A percentile compares a stretch with the other conserved stretches of the same genome.
Evolutionary conservation across 2,113 vertebrate species (phyloP).

Genomic region (Hyaena hyaena): DNA sequence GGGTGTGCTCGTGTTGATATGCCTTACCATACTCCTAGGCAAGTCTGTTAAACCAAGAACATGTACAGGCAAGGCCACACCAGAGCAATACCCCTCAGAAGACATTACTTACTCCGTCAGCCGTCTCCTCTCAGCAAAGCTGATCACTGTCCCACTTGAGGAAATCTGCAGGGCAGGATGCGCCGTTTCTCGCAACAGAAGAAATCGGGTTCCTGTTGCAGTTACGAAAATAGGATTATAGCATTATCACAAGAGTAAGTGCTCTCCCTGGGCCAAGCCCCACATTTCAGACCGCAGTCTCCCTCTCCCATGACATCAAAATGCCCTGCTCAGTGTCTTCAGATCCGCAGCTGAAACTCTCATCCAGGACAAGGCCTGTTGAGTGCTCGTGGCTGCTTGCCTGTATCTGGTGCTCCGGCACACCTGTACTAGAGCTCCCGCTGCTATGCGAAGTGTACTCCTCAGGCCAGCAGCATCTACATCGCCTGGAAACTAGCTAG

Average conservation of each 20-base stretch:
- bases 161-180: constrained; percentile 92
- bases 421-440: not conserved
- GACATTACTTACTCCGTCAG: constrained; percentile 87
- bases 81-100: not conserved
- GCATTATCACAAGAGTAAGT: not conserved
- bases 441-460: not conserved
- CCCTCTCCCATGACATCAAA: not conserved
- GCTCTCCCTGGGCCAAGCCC: not conserved
- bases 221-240: not conserved
- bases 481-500: not conserved
- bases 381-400: not conserved
- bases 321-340: not conserved
- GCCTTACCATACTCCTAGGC: not conserved
- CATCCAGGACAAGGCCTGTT: not conserved
- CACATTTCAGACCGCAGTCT: not conserved
- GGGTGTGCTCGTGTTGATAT: too few species aligned
- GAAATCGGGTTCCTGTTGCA: constrained; percentile 93
- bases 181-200: constrained; percentile 90
- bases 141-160: constrained; percentile 87
- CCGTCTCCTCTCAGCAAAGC: constrained; percentile 86
- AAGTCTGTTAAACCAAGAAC: not conserved
- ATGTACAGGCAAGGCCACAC: rapidly evolving
- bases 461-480: not conserved
- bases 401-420: not conserved
- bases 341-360: not conserved